A percentile compares a stretch with the other conserved stretches of the same genome.
Conservation (phyloP, 2,797 vertebrate genomes). For the Anas capensis region DNA sequence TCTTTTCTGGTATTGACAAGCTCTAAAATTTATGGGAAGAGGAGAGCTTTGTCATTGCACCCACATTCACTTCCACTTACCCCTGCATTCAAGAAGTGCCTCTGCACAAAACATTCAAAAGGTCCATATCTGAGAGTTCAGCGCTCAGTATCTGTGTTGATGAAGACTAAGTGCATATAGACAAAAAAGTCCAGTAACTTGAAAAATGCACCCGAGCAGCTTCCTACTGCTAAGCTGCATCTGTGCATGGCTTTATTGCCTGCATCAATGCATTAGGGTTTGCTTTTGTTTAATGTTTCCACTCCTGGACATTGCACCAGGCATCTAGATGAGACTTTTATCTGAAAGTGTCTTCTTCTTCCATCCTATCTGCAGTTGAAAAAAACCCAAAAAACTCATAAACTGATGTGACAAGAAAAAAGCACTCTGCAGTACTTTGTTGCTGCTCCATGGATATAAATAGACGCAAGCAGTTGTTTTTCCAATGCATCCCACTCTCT, state of each 20-base stretch:
- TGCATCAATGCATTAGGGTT: neutral
- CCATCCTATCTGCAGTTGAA: neutral
- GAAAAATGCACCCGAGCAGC: neutral
- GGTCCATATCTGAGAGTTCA: neutral
- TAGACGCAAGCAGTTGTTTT: neutral
- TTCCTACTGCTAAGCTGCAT: neutral
- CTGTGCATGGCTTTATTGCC: neutral
- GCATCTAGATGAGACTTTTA: neutral
- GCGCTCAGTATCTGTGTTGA: neutral
- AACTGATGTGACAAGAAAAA: neutral
- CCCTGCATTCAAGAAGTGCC: neutral
- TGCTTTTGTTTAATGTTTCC: neutral
- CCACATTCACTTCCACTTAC: neutral
- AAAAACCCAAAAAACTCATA: neutral
- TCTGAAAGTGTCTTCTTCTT: neutral
- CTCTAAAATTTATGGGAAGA: neutral
- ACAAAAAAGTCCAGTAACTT: neutral
- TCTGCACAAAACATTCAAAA: neutral
- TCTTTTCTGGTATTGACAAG: conserved; percentile 23
- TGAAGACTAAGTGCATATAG: accelerated
- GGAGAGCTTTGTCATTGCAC: neutral
- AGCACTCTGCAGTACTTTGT: neutral
- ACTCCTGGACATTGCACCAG: neutral
- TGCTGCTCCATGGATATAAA: neutral
- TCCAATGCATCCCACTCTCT: accelerated